Percentiles rank a stretch among this genome's conserved stretches.
These are phyloP conservation scores for Cyclophora punctaria DNA, from an alignment of 2,888 invertebrate genomes.

Conservation along the genomic window DNA sequence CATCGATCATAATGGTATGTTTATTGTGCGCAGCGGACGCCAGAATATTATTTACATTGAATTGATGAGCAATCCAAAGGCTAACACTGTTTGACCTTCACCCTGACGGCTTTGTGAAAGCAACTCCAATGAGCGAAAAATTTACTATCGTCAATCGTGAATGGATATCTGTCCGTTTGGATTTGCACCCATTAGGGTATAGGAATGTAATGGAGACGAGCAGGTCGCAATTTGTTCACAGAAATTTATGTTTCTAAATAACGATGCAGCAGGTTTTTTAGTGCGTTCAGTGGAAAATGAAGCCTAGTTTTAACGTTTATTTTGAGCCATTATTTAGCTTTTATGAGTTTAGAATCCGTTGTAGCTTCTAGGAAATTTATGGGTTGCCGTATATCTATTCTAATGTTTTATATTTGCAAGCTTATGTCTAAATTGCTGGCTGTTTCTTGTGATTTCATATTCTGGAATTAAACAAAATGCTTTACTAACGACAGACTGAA, in stretches of 20 bases:
- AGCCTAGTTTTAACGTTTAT: too few relatives aligned
- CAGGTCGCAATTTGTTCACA: constrained; percentile 21
- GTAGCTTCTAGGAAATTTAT: too few relatives aligned
- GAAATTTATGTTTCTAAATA: constrained; percentile 19
- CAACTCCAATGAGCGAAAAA: constrained; percentile 51
- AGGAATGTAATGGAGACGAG: constrained; percentile 19
- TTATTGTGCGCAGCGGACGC: constrained; percentile 55
- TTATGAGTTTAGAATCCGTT: too few relatives aligned
- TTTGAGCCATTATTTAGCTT: too few relatives aligned
- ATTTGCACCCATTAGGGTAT: constrained; percentile 20
- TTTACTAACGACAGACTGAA: too few relatives aligned
- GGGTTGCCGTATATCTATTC: too few relatives aligned
- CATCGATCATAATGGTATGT: constrained; percentile 58
- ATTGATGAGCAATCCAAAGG: constrained; percentile 55
- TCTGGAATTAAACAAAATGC: too few relatives aligned
- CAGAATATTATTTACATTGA: constrained; percentile 63
- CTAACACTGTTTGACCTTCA: constrained; percentile 56
- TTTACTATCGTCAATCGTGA: constrained; percentile 37
- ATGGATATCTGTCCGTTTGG: constrained; percentile 30
- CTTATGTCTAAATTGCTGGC: too few relatives aligned
- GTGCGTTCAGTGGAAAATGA: constrained; percentile 5
- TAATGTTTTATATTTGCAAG: too few relatives aligned
- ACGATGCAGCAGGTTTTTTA: constrained; percentile 2
- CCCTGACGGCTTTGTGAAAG: constrained; percentile 41
- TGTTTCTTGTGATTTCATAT: too few relatives aligned